Evolutionary conservation across 2,113 vertebrate species (phyloP).

Genomic region (Numenius arquata): DNA sequence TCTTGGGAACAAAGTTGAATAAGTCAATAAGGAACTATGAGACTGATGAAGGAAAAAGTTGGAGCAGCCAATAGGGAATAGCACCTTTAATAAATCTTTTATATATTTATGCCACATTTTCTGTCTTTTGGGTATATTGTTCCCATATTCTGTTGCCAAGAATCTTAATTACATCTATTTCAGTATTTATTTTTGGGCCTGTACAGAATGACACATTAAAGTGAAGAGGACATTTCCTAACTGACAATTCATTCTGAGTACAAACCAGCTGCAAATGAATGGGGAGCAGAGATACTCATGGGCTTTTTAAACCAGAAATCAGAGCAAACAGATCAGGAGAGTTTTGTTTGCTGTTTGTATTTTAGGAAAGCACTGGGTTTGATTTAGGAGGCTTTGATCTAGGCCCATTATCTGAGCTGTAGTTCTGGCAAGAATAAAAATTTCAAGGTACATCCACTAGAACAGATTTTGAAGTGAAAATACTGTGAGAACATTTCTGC

Average conservation of each 20-base stretch:
- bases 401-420: not conserved
- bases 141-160: not conserved
- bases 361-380: not conserved
- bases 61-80: not conserved
- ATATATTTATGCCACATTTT: not conserved
- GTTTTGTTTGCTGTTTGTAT: constrained; percentile 5
- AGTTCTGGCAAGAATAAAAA: not conserved
- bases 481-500: not conserved
- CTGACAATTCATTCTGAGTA: not conserved
- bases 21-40: not conserved
- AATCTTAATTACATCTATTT: not conserved
- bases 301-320: not conserved
- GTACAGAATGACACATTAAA: not conserved
- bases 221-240: not conserved
- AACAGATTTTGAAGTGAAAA: not conserved
- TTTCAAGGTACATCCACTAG: not conserved
- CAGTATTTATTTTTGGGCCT: not conserved
- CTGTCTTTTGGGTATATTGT: not conserved
- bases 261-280: not conserved
- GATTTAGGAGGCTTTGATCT: not conserved
- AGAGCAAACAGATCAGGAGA: constrained; percentile 10
- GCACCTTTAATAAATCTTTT: not conserved
- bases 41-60: not conserved
- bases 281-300: not conserved
- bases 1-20: not conserved